These are phyloP conservation scores for Crypturellus tataupa DNA, from an alignment of 2,797 vertebrate species.

Conservation along the genomic window DNA sequence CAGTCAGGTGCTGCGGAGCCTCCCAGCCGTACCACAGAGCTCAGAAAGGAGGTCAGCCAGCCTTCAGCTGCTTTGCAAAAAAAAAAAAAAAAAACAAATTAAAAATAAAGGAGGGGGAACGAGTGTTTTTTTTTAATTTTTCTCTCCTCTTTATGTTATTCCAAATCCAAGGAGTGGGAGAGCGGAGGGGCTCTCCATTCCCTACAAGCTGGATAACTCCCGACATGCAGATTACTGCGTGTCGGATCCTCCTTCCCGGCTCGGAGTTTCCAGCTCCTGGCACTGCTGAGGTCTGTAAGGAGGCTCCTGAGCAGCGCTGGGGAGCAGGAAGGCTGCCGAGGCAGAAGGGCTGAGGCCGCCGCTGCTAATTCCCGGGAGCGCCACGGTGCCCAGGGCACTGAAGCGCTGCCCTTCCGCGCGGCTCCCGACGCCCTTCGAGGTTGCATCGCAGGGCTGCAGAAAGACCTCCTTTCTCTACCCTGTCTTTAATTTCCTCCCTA, in stretches of 20 bases:
- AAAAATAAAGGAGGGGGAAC: background rate
- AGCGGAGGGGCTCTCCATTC: background rate
- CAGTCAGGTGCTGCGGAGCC: conserved; percentile 31
- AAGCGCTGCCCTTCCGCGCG: background rate
- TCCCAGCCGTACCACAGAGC: background rate
- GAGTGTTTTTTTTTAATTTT: background rate
- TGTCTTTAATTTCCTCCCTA: conserved; percentile 33
- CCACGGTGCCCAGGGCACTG: background rate
- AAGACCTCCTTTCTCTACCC: background rate
- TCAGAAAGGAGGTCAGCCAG: conserved; percentile 61
- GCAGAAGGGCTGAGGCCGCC: background rate
- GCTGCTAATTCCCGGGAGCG: background rate
- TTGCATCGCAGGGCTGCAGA: background rate
- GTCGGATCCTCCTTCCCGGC: background rate
- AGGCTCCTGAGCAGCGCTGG: background rate
- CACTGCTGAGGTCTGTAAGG: background rate
- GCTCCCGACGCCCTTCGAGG: background rate
- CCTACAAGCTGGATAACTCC: background rate
- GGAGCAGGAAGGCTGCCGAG: background rate
- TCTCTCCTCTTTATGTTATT: background rate
- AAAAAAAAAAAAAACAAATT: background rate
- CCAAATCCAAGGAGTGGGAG: background rate
- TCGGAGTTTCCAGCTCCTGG: background rate
- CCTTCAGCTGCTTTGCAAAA: background rate
- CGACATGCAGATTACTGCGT: background rate